A percentile compares a stretch with the other conserved stretches of the same genome.
These are phyloP conservation scores for Emydura subglobosa DNA, from an alignment of 2,113 vertebrate genomes.

Conservation along the genomic window DNA sequence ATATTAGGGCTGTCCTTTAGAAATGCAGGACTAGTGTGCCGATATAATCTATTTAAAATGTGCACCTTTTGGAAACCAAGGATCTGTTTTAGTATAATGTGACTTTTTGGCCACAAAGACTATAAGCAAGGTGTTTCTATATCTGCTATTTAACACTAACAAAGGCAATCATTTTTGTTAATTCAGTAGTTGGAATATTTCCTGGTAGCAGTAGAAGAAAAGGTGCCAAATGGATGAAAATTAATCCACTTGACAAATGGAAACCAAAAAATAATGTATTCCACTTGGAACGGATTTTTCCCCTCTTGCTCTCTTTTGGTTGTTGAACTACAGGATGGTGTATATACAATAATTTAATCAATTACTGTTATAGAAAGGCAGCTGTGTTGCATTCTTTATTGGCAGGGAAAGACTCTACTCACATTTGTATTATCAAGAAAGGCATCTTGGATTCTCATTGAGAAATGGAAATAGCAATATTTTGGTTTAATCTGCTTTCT, in stretches of 20 bases:
- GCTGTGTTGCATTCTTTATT: background rate
- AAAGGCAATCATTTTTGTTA: background rate
- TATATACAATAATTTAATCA: background rate
- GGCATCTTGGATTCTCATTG: background rate
- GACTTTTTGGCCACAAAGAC: background rate
- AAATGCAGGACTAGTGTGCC: rapidly evolving
- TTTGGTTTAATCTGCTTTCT: background rate
- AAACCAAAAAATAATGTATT: slow-evolving; percentile 1
- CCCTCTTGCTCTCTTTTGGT: background rate
- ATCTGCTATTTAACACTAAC: background rate
- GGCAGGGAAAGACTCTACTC: background rate
- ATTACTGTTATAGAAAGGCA: background rate
- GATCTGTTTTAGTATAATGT: background rate
- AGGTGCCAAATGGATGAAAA: background rate
- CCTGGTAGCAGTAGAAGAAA: background rate
- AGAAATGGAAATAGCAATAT: background rate
- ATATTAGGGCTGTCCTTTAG: background rate
- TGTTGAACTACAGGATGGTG: background rate
- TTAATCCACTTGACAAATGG: background rate
- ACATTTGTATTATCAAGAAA: background rate
- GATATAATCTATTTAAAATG: background rate
- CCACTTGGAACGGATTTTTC: background rate
- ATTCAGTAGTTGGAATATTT: background rate
- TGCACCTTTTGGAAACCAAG: background rate
- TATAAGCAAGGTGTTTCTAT: background rate